Base-by-base conservation (phyloP, 2,888 invertebrate genomes). In the Pseudococcus longispinus region DNA sequence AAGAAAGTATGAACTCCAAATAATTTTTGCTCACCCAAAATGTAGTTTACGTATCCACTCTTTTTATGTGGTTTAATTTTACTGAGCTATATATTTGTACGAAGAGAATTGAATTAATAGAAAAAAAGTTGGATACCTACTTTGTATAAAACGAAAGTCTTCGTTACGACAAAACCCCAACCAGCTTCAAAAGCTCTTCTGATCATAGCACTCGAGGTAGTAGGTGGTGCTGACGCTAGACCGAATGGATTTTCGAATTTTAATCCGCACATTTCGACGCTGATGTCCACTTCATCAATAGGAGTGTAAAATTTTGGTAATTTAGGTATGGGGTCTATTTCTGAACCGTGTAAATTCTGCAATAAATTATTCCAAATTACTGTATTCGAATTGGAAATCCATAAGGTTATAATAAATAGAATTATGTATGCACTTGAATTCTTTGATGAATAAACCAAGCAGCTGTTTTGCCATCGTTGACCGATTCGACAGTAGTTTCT, bases 131-230 rank as follows among this genome's bases (percentile, higher is more conserved):
- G 29, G 70, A 1, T 26, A 70, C 26, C 65, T 91, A 96, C 97
- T 93, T 99, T 99, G 90, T 98, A 96, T 20, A 99, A 92, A 3
- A 95, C 93, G 90, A 97, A 99, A 0, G 99, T 99, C 92, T 99
- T 99, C 0, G 99, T 99, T 1, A 99, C 95, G n/a, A 95, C 96
- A 90, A 97, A 99, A 0, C 95, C 96, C 99, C 99, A 99, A 0
- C 99, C 99, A 89, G 97, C 96, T 90, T 97, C 94, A 90, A 99
- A 99, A 20, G 96, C 95, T 88, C 99, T 92, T 5, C 99, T 92
- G 83, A 99, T 98, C 98, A 99, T 99, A 0, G 97, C 94, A 3
- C 96, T 93, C 87, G 95, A 95, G 1, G 99, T 99, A 8, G 98
- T 96, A 3, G 99, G 99, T 0, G 98, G 97, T 0, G 99, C 99